Evolutionary conservation across 2,113 vertebrate species (phyloP), one percentile per base, ranked within the genome.

Genomic region (Larimichthys crocea): DNA sequence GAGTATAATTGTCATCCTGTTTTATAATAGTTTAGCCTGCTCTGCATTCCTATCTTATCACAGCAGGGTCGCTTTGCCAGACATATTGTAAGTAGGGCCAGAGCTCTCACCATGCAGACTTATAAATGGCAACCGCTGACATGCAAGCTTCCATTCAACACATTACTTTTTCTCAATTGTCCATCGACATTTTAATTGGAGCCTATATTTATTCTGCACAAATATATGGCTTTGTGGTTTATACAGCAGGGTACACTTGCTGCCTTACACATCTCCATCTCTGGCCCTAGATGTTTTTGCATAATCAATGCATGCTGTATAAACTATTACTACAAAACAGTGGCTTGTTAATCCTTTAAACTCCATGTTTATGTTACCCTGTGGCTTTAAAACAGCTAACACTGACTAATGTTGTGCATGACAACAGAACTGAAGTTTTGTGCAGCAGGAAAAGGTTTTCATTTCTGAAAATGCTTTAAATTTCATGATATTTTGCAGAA

Each of bases 331-430:
- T 68, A 42, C 15, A 46, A 62, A 80, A 74, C 6, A 56, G 19
- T 80, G 50, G 57, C 64, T 79, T 7, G 1, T 65, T 59, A 70
- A 59, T 49, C 5, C 16, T 24, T 75, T 53, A 24, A 55, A 76
- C 7, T 20, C 29, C 46, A 55, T 59, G 56, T 74, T 78, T 79
- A 72, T 78, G 20, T 87, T 88, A 57, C 22, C 3, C 29, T 42
- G 24, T 82, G 49, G 67, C 83, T 93, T 88, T 82, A 76, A 79
- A 88, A 83, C 61, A 85, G 3, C 75, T 93, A 88, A 88, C 79
- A 83, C 73, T 88, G 67, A 88, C 71, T 89, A 74, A 80, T 84
- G 78, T 71, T 86, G 81, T 80, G 87, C 92, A 91, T 90, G 86
- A 80, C 63, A 71, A 86, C 79, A 81, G 68, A 76, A 84, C 59